Percentiles rank a stretch among this genome's conserved stretches.
These are phyloP conservation scores for Zaprionus tsacasi DNA, from an alignment of 1,140 invertebrate species.

Conservation along the genomic window DNA sequence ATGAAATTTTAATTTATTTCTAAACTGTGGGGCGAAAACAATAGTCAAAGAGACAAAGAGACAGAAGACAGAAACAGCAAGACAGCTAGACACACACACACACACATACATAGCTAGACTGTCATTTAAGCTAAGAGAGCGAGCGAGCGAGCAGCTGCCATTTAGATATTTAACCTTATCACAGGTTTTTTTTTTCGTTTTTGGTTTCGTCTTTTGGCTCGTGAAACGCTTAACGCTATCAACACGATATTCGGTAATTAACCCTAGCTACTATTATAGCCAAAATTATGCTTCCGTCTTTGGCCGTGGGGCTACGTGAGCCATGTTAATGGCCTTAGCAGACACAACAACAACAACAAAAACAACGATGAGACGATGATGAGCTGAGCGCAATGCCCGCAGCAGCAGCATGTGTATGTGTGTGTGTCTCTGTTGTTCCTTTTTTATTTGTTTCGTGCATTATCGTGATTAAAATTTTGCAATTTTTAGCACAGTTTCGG, in stretches of 20 bases:
- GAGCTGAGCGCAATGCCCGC: constrained; percentile 1
- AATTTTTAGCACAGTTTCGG: constrained; percentile 53
- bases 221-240: constrained; percentile 79
- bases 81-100: constrained; percentile 4
- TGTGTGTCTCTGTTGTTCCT: constrained; percentile 10
- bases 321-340: constrained; percentile 60
- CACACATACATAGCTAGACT: constrained; percentile 14
- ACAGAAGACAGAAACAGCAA: constrained; percentile 33
- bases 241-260: constrained; percentile 81
- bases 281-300: constrained; percentile 59
- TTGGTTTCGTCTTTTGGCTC: constrained; percentile 50
- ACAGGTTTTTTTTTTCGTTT: constrained; percentile 49
- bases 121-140: neutral
- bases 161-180: constrained; percentile 81
- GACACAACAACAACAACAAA: constrained; percentile 23
- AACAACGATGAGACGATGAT: too few species aligned
- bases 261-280: constrained; percentile 62
- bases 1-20: constrained; percentile 83
- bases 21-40: constrained; percentile 58
- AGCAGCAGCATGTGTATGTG: neutral
- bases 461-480: constrained; percentile 75
- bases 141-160: constrained; percentile 35
- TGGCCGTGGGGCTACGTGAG: constrained; percentile 52
- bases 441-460: constrained; percentile 56
- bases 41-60: neutral